Conservation (phyloP, 2,113 vertebrate species). For the Bos javanicus region DNA sequence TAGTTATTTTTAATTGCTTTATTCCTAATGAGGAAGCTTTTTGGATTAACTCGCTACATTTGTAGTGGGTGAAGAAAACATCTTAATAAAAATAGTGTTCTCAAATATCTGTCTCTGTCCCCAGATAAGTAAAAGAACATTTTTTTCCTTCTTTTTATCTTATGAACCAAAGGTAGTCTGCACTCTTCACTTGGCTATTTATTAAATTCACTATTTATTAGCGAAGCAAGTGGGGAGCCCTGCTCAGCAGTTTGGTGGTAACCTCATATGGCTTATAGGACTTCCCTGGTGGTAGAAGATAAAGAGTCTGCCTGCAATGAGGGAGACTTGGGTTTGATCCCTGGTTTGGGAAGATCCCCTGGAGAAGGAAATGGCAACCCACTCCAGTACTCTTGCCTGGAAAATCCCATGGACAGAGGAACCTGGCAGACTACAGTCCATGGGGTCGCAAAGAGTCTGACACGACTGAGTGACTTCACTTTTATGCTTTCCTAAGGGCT, state of each 20-base stretch:
- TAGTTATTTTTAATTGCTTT: slow-evolving; percentile 69
- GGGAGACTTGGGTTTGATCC: neutral
- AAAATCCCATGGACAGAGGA: neutral
- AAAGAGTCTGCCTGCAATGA: neutral
- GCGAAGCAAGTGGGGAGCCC: too few species aligned
- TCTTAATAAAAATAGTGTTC: slow-evolving; percentile 30
- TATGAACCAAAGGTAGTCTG: neutral
- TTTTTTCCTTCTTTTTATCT: neutral
- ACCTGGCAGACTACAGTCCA: too few species aligned
- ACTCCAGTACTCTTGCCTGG: neutral
- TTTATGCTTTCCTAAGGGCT: neutral
- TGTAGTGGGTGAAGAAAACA: neutral
- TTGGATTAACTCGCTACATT: slow-evolving; percentile 41
- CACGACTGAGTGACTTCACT: too few species aligned
- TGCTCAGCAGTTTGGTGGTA: too few species aligned
- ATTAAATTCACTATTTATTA: neutral
- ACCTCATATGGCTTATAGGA: too few species aligned
- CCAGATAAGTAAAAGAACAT: neutral
- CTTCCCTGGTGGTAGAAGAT: neutral
- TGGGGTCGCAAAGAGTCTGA: too few species aligned
- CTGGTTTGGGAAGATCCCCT: neutral
- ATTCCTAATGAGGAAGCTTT: slow-evolving; percentile 53
- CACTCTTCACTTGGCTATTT: neutral
- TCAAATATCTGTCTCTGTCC: neutral
- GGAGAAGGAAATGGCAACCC: neutral